Conservation (phyloP, 2,797 vertebrate species). For the Amniataba percoides region DNA sequence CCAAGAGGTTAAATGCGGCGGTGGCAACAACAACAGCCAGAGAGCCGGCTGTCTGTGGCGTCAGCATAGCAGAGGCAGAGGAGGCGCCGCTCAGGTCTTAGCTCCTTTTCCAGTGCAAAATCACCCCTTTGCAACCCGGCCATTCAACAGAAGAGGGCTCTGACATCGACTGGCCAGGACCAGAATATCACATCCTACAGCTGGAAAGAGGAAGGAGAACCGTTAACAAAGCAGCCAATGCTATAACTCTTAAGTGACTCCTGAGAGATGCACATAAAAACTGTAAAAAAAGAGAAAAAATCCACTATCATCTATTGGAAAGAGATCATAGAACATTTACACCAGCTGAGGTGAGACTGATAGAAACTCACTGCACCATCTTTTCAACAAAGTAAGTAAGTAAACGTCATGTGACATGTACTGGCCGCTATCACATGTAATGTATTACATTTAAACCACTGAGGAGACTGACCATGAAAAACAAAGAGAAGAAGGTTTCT, state of each 20-base stretch:
- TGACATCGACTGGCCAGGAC: constrained; percentile 36
- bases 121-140: constrained; percentile 8
- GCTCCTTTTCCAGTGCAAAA: constrained; percentile 28
- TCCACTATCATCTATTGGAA: background rate
- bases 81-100: constrained; percentile 10
- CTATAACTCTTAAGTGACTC: constrained; percentile 9
- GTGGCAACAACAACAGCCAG: constrained; percentile 6
- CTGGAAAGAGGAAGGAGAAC: constrained; percentile 5
- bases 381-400: background rate
- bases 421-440: background rate
- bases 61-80: constrained; percentile 7
- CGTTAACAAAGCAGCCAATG: constrained; percentile 30
- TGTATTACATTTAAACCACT: constrained; percentile 23
- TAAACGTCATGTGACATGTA: constrained; percentile 11
- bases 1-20: constrained; percentile 26
- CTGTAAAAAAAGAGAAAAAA: background rate
- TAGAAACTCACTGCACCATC: background rate
- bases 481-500: background rate
- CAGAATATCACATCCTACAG: constrained; percentile 22
- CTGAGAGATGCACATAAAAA: background rate
- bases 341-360: background rate
- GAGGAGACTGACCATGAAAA: constrained; percentile 12
- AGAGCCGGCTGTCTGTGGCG: constrained; percentile 19
- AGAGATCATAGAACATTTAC: background rate
- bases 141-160: constrained; percentile 30